A percentile compares a stretch with the other conserved stretches of the same genome.
Conservation (phyloP, 2,113 vertebrate genomes). For the Saimiri boliviensis region DNA sequence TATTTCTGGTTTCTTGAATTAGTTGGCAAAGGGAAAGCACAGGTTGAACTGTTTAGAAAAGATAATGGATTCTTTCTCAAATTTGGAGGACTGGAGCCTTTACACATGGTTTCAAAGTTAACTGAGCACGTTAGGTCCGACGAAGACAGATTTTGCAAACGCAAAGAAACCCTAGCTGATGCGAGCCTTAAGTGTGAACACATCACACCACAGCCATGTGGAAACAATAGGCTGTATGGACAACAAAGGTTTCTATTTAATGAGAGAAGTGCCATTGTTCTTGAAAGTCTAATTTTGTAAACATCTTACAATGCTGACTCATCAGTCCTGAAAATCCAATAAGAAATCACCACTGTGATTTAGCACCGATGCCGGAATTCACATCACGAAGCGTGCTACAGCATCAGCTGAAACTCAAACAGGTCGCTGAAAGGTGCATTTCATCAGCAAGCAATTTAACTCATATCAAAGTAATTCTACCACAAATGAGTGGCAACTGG, state of each 20-base stretch:
- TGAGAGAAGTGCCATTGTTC: slow-evolving; percentile 62
- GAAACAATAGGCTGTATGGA: slow-evolving; percentile 73
- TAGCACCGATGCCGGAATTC: slow-evolving; percentile 62
- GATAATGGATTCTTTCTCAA: slow-evolving; percentile 49
- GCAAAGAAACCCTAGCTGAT: slow-evolving; percentile 68
- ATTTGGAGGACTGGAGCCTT: slow-evolving; percentile 52
- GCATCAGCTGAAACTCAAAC: slow-evolving; percentile 60
- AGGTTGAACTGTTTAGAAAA: slow-evolving; percentile 71
- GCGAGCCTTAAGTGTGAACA: slow-evolving; percentile 72
- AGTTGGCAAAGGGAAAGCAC: slow-evolving; percentile 63
- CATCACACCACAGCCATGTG: slow-evolving; percentile 71
- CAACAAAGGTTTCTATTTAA: slow-evolving; percentile 70
- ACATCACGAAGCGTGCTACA: slow-evolving; percentile 20
- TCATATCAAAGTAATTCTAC: slow-evolving; percentile 74
- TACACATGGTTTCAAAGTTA: slow-evolving; percentile 65
- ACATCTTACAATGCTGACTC: slow-evolving; percentile 74
- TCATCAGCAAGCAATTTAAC: slow-evolving; percentile 78
- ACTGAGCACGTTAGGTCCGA: slow-evolving; percentile 48
- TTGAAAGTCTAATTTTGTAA: slow-evolving; percentile 76
- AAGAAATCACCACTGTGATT: slow-evolving; percentile 64
- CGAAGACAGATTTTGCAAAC: slow-evolving; percentile 67
- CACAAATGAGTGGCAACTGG: slow-evolving; percentile 58
- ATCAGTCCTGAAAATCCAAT: slow-evolving; percentile 70
- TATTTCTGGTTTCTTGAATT: slow-evolving; percentile 54
- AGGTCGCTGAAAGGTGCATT: slow-evolving; percentile 68